A percentile compares a stretch with the other conserved stretches of the same genome.
These are phyloP conservation scores for Corydoras sp. DNA, from an alignment of 2,113 vertebrate species.

Conservation along the genomic window DNA sequence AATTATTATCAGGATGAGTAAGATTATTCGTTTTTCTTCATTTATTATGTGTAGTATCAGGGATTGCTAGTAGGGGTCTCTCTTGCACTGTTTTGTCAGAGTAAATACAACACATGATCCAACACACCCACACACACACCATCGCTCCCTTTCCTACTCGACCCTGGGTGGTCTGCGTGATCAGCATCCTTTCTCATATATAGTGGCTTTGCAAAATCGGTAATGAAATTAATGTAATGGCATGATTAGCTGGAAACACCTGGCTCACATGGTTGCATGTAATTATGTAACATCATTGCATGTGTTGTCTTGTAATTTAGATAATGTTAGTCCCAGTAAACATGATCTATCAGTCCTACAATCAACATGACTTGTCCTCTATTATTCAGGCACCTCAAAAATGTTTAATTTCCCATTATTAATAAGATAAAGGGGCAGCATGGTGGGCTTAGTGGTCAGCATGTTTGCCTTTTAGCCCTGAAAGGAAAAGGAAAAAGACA, in stretches of 20 bases:
- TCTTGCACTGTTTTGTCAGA: constrained; percentile 20
- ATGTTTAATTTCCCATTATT: too few species aligned
- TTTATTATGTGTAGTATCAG: constrained; percentile 10
- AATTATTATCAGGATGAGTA: too few species aligned
- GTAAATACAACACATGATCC: neutral
- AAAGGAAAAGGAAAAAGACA: too few species aligned
- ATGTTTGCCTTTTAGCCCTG: too few species aligned
- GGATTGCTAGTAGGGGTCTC: constrained; percentile 29
- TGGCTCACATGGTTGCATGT: neutral
- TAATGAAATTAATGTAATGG: neutral
- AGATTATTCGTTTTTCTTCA: neutral
- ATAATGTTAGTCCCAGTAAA: too few species aligned
- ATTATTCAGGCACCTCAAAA: too few species aligned
- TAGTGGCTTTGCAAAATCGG: neutral
- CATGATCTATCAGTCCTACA: too few species aligned
- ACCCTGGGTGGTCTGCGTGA: constrained; percentile 4
- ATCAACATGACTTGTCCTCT: too few species aligned
- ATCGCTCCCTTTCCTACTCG: neutral
- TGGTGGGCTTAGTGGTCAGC: too few species aligned
- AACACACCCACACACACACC: neutral
- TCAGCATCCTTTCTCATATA: constrained; percentile 2
- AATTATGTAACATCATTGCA: neutral
- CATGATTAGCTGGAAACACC: neutral
- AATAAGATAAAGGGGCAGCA: too few species aligned
- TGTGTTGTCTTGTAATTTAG: too few species aligned